Base-by-base conservation (phyloP, 2,797 vertebrate genomes). In the Liasis olivaceus region DNA sequence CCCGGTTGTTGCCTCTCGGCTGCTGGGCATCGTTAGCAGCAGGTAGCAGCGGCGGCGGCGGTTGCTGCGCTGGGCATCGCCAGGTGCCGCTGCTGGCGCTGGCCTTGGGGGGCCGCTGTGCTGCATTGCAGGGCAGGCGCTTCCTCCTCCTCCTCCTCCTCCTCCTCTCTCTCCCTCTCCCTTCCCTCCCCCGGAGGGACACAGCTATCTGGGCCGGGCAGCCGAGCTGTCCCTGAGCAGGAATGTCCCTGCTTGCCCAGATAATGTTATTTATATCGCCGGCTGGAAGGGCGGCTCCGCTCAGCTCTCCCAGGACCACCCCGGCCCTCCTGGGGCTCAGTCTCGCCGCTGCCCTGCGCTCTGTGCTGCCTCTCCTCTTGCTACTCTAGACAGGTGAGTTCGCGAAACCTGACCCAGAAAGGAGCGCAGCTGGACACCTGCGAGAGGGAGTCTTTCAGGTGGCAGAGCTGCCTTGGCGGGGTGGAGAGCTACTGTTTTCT, bases 211-310 rank as follows among this genome's bases (percentile, higher is more conserved):
- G 97, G 97, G 97, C 97, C 95, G 95, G 96, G 97, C 97, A 97
- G 96, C 96, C 94, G 96, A 95, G 97, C 96, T 95, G 97, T 97
- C 97, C 97, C 96, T 95, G 95, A 95, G 96, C 96, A 98, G 97
- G 97, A 98, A 98, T 98, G 97, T 96, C 97, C 97, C 97, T 98
- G 97, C 97, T 97, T 93, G 94, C 90, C 63, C 97, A 97, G 98
- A 98, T 98, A 98, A 98, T 98, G 97, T 97, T 98, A 98, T 98
- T 98, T 98, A 98, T 98, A 97, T 97, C 96, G 95, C 42, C 58
- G 85, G 92, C 92, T 93, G 97, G 95, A 93, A 97, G 96, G 97
- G 96, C 94, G 95, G 96, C 92, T 94, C 94, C 94, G 81, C 91
- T 93, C 89, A 54, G 90, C 89, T 62, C 87, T 84, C 91, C 92